Percentiles rank a stretch among this genome's conserved stretches.
These are phyloP conservation scores for Lethenteron camtschaticum DNA, from an alignment of 2,113 vertebrate species.

Conservation along the genomic window DNA sequence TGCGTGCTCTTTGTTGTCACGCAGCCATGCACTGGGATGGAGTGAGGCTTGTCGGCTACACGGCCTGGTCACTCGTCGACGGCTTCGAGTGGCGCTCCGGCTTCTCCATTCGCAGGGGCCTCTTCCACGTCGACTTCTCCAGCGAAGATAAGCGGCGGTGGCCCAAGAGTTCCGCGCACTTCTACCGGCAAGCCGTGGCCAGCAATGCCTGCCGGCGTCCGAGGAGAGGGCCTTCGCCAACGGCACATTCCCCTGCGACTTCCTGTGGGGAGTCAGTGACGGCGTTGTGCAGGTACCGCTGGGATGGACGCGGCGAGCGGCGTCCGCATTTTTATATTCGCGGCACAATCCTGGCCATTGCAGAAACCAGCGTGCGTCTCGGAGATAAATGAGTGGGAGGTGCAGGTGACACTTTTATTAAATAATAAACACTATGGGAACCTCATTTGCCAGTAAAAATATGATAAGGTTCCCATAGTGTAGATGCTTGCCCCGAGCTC, in stretches of 20 bases:
- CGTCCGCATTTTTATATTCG: no score
- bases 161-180: conserved; percentile 68
- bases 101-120: conserved; percentile 55
- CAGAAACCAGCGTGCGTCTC: no score
- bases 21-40: conserved; percentile 51
- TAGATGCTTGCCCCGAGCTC: no score
- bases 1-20: conserved; percentile 6
- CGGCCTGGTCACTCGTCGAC: conserved; percentile 78
- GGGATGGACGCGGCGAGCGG: no score
- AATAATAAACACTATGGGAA: no score
- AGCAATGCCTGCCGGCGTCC: conserved; percentile 59
- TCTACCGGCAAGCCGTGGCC: conserved; percentile 70
- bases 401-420: no score
- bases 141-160: conserved; percentile 52
- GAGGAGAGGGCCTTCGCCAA: conserved; percentile 48
- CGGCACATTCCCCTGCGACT: conserved; percentile 58
- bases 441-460: no score
- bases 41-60: conserved; percentile 71
- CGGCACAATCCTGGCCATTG: no score
- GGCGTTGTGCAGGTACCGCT: conserved; percentile 55
- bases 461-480: no score
- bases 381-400: no score
- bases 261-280: conserved; percentile 70
- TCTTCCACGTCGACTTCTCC: conserved; percentile 78
- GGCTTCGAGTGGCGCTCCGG: conserved; percentile 83